Evolutionary conservation across 2,113 vertebrate species (phyloP).

Genomic region (Spermophilus dauricus): DNA sequence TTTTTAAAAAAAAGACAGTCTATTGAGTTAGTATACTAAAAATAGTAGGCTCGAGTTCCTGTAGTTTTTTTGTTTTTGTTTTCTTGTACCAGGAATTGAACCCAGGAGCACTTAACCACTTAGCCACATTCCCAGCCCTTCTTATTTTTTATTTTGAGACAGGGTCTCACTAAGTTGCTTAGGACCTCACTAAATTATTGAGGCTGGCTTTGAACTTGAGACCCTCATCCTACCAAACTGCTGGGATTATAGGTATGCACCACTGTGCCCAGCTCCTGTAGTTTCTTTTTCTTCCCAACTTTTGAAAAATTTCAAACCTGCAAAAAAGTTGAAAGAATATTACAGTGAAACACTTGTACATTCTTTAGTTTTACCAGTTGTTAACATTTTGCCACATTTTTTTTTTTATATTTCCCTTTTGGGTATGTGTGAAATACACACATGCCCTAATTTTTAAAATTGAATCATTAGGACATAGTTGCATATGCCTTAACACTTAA

Average conservation of each 20-base stretch:
- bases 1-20: neutral
- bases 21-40: conserved; percentile 29
- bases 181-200: no score
- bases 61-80: no score
- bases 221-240: no score
- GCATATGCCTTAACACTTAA: neutral
- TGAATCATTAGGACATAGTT: neutral
- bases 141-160: no score
- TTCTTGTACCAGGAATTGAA: no score
- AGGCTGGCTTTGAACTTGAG: no score
- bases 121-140: no score
- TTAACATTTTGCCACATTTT: conserved; percentile 29
- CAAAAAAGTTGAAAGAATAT: neutral
- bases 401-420: neutral
- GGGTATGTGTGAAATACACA: neutral
- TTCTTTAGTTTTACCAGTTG: neutral
- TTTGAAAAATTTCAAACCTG: conserved; percentile 60
- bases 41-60: neutral
- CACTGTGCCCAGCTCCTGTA: no score
- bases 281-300: neutral
- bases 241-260: no score
- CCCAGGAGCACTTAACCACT: no score
- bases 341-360: neutral
- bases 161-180: no score
- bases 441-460: neutral